These are phyloP conservation scores for Dasysyrphus albostriatus DNA, from an alignment of 2,888 invertebrate species.

Conservation along the genomic window DNA sequence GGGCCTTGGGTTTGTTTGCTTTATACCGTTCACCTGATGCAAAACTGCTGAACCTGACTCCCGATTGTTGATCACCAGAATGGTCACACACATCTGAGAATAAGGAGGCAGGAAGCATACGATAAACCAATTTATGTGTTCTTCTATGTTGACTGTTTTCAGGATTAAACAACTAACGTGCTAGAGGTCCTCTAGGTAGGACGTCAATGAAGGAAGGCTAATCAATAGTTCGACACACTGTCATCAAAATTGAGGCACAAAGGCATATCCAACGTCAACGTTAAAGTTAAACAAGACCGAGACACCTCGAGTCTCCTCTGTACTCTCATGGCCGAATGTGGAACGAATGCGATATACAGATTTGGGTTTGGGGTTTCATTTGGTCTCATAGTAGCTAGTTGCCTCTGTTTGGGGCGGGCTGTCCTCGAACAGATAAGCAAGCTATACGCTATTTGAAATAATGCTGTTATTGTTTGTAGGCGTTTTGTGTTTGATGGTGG, in stretches of 20 bases:
- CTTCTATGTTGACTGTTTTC: slow-evolving; percentile 49
- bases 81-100: slow-evolving; percentile 4
- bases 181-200: not conserved
- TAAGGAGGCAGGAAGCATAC: not conserved
- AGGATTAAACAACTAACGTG: slow-evolving; percentile 17
- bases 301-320: not conserved
- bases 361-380: slow-evolving; percentile 55
- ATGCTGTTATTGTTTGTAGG: slow-evolving; percentile 71
- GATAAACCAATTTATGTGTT: slow-evolving; percentile 5
- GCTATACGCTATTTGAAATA: slow-evolving; percentile 63
- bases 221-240: slow-evolving; percentile 68
- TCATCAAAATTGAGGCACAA: slow-evolving; percentile 41
- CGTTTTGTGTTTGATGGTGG: slow-evolving; percentile 37
- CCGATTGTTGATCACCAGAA: slow-evolving; percentile 53
- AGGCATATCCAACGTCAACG: slow-evolving; percentile 4
- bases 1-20: slow-evolving; percentile 5
- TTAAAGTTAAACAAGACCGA: not conserved
- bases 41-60: slow-evolving; percentile 52
- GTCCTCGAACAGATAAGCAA: slow-evolving; percentile 72
- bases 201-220: slow-evolving; percentile 51
- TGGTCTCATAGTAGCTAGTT: slow-evolving; percentile 21
- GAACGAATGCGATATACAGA: slow-evolving; percentile 25
- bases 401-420: slow-evolving; percentile 55
- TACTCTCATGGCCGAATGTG: slow-evolving; percentile 34
- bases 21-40: slow-evolving; percentile 22